Evolutionary conservation across 2,797 vertebrate genomes (phyloP), one percentile per base, ranked within the genome.

Genomic region (Rhabdophis nuchalis): DNA sequence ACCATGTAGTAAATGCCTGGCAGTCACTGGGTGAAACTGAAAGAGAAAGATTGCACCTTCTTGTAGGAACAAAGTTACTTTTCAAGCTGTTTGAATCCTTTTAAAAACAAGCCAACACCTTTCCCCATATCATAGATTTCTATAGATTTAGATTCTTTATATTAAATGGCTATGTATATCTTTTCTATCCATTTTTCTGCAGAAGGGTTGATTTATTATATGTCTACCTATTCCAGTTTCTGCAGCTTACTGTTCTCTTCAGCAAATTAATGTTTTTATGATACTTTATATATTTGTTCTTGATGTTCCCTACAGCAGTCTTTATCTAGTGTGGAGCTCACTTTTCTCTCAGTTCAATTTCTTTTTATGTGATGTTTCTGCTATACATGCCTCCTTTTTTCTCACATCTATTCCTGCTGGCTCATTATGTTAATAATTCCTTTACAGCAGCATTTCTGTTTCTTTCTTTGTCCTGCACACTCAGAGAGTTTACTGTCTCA

Each of bases 1-100:
- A 36, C 50, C 61, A 64, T 56, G 88, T 91, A 50, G 41, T 93
- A 91, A 93, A 89, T 93, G 68, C 68, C 89, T 54, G 29, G 86
- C 52, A 54, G 3, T 36, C 5, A 14, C 53, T 64, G 36, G 46
- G 25, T 87, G 25, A 72, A 88, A 85, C 50, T 18, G 87, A 89
- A 92, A 52, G 52, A 50, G 56, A 85, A 85, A 10, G 41, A 32
- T 57, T 41, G 46, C 72, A 85, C 29, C 46, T 89, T 46, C 56
- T 29, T 18, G 10, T 13, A 61, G 25, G 86, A 50, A 25, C 56
- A 88, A 88, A 92, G 64, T 50, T 58, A 29, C 46, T 90, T 85
- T 90, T 85, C 56, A 53, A 46, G 53, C 13, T 18, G 53, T 53
- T 93, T 90, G 52, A 36, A 61, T 88, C n/a, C 56, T 6, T 5